Percentiles rank a stretch among this genome's conserved stretches.
Evolutionary conservation across 2,113 vertebrate species (phyloP).

Genomic region (Holacanthus passer): DNA sequence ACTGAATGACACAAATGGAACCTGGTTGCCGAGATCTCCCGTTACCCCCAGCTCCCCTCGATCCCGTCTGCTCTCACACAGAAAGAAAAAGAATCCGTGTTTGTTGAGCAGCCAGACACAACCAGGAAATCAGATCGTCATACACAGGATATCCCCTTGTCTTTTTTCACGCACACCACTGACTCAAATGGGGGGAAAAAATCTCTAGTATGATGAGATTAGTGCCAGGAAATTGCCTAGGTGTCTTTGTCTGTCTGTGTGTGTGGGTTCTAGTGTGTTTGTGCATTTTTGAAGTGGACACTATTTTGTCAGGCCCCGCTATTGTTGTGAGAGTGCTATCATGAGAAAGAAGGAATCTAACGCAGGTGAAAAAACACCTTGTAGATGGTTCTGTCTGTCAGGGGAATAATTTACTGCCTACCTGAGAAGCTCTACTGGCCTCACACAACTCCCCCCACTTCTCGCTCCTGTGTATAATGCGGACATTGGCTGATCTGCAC

Average conservation of each 20-base stretch:
- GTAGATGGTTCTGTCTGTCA: constrained; percentile 17
- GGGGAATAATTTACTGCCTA: constrained; percentile 32
- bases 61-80: constrained; percentile 5
- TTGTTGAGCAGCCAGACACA: constrained; percentile 37
- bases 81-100: constrained; percentile 8
- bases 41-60: constrained; percentile 5
- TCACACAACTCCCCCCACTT: neutral
- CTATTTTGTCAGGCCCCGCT: neutral
- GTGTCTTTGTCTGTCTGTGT: constrained; percentile 27
- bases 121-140: constrained; percentile 46
- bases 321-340: constrained; percentile 14
- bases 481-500: constrained; percentile 18
- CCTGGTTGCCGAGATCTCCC: constrained; percentile 6
- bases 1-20: constrained; percentile 34
- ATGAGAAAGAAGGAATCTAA: constrained; percentile 16
- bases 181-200: constrained; percentile 4
- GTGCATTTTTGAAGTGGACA: constrained; percentile 18
- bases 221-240: constrained; percentile 41
- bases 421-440: constrained; percentile 3
- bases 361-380: constrained; percentile 29
- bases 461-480: neutral
- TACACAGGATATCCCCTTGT: constrained; percentile 32
- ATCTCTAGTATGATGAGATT: constrained; percentile 35
- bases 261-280: neutral
- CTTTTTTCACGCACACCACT: neutral